phyloP scores from a whole-genome alignment of 2,113 vertebrate genomes.

The Melanostigma gelatinosum region DNA sequence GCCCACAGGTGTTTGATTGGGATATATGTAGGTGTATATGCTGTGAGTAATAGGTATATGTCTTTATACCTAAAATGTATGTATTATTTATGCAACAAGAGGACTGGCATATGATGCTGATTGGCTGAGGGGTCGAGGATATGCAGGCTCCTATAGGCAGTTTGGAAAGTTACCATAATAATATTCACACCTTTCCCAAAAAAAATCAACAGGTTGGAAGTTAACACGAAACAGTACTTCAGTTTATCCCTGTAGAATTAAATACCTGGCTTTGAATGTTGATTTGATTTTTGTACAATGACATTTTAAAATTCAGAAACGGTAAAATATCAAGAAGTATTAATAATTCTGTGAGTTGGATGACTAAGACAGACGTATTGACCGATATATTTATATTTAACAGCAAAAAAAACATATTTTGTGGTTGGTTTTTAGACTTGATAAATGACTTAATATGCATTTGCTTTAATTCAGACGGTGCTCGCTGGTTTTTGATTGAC shows the following conservation, averaged over 20 bases:
- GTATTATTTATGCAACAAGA: conserved; percentile 25
- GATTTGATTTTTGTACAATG: conserved; percentile 37
- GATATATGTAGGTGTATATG: neutral
- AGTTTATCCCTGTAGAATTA: conserved; percentile 13
- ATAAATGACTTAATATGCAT: neutral
- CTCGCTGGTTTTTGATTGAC: conserved; percentile 26
- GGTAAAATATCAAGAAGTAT: neutral
- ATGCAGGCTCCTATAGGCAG: neutral
- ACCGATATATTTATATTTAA: neutral
- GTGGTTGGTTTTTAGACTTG: conserved; percentile 6
- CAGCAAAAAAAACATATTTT: neutral
- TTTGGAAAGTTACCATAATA: conserved; percentile 12
- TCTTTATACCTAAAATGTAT: neutral
- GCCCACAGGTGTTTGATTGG: conserved; percentile 1
- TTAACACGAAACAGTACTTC: neutral
- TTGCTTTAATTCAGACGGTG: conserved; percentile 38
- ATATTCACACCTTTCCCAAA: conserved; percentile 10
- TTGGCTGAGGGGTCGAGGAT: neutral
- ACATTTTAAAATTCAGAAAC: conserved; percentile 4
- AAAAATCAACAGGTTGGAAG: conserved; percentile 5
- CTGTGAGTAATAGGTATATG: neutral
- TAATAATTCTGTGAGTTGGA: neutral
- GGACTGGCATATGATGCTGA: neutral
- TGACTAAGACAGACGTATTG: neutral
- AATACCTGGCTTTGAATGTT: conserved; percentile 6